These are phyloP conservation scores for Hassar affinis DNA, from an alignment of 2,113 vertebrate genomes.

Conservation along the genomic window DNA sequence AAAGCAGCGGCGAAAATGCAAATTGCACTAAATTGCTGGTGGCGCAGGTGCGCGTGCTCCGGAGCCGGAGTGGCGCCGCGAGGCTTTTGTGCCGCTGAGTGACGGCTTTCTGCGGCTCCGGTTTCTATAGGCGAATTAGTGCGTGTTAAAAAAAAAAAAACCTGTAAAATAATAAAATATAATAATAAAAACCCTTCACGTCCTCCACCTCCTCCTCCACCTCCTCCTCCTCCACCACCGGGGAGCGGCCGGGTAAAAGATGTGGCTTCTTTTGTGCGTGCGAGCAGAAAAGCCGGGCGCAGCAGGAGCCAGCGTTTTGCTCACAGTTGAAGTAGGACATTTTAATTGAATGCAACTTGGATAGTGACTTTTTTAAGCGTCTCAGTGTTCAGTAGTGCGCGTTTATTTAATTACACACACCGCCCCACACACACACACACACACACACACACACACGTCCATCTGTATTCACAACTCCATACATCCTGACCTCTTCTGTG, in stretches of 20 bases:
- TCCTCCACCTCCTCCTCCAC: background rate
- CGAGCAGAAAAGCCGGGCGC: background rate
- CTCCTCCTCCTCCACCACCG: background rate
- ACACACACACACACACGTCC: no score
- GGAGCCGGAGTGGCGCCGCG: conserved; percentile 39
- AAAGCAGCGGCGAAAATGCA: conserved; percentile 34
- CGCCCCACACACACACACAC: background rate
- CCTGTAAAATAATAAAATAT: no score
- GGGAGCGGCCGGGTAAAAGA: conserved; percentile 26
- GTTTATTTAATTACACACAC: background rate
- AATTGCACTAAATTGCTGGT: conserved; percentile 57
- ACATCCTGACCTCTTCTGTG: background rate
- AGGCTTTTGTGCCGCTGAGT: conserved; percentile 50
- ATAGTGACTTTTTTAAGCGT: background rate
- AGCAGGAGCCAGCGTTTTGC: background rate
- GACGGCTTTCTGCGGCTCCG: conserved; percentile 47
- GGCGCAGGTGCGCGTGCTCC: conserved; percentile 40
- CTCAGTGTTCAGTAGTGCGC: background rate
- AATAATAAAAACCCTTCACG: background rate
- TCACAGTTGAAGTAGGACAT: background rate
- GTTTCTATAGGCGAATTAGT: conserved; percentile 56
- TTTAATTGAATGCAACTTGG: background rate
- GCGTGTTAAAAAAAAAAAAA: background rate
- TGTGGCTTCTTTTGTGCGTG: conserved; percentile 49
- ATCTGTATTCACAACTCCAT: background rate